Evolutionary conservation across 2,113 vertebrate species (phyloP).

Genomic region (Vireo altiloquus): DNA sequence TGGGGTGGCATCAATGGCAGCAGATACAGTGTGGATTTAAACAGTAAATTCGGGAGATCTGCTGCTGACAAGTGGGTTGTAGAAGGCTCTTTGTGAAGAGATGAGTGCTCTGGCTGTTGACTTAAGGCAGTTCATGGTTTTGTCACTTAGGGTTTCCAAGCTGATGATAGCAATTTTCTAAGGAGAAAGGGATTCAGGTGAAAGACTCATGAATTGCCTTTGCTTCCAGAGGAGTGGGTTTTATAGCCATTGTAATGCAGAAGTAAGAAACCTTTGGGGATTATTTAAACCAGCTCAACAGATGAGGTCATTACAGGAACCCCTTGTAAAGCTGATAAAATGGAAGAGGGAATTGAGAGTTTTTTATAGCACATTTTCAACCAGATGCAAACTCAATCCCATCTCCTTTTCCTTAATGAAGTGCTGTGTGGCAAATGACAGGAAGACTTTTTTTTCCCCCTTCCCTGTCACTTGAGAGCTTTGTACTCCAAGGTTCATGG

Average conservation of each 20-base stretch:
- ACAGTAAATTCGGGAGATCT: background rate
- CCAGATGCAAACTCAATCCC: background rate
- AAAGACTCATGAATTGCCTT: background rate
- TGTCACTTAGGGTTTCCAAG: background rate
- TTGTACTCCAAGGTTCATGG: background rate
- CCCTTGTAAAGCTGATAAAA: background rate
- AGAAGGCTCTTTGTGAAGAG: background rate
- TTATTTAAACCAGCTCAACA: constrained; percentile 1
- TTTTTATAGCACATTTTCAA: background rate
- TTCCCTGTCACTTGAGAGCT: background rate
- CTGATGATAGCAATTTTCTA: background rate
- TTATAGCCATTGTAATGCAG: background rate
- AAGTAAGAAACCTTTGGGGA: background rate
- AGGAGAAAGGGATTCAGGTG: background rate
- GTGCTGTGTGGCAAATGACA: background rate
- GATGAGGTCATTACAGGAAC: constrained; percentile 17
- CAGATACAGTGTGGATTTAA: background rate
- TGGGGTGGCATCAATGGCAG: background rate
- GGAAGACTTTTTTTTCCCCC: background rate
- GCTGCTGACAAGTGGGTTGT: background rate
- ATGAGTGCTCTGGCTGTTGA: background rate
- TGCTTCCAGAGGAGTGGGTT: background rate
- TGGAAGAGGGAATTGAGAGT: background rate
- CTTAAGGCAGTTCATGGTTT: background rate
- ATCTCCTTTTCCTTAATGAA: background rate